phyloP scores from a whole-genome alignment of 2,888 invertebrate species.

The Heliconius erato region DNA sequence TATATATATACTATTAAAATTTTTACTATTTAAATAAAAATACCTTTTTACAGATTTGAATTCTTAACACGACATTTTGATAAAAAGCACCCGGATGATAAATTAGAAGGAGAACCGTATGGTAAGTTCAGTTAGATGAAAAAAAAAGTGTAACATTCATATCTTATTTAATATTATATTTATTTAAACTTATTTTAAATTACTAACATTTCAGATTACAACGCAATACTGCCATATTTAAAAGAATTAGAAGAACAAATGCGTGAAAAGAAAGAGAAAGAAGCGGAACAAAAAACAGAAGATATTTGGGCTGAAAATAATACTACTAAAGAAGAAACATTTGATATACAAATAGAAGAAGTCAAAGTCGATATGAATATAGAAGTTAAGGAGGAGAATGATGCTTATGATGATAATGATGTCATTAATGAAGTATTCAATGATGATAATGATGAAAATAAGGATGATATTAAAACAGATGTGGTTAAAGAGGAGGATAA shows the following conservation, averaged over 20 bases:
- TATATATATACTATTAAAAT: too few species aligned
- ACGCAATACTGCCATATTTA: constrained; percentile 78
- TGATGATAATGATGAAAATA: constrained; percentile 26
- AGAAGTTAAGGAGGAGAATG: constrained; percentile 23
- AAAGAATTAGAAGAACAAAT: constrained; percentile 77
- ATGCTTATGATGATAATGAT: neutral
- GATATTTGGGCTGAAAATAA: constrained; percentile 50
- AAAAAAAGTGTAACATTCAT: neutral
- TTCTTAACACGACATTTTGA: constrained; percentile 77
- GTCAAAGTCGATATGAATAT: constrained; percentile 43
- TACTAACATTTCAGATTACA: constrained; percentile 64
- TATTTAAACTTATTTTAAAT: neutral
- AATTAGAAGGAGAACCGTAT: constrained; percentile 79
- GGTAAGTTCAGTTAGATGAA: constrained; percentile 60
- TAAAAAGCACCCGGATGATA: constrained; percentile 75
- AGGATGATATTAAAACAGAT: constrained; percentile 13
- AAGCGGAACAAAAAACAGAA: constrained; percentile 53
- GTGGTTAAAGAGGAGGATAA: constrained; percentile 49
- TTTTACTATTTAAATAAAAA: neutral
- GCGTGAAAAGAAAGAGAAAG: constrained; percentile 57
- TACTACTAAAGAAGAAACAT: neutral
- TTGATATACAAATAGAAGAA: constrained; percentile 35
- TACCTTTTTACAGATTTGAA: constrained; percentile 68
- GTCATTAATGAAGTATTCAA: constrained; percentile 45
- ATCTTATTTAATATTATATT: neutral